Evolutionary conservation across 2,888 invertebrate genomes (phyloP).

Genomic region (Microctonus hyperodae): DNA sequence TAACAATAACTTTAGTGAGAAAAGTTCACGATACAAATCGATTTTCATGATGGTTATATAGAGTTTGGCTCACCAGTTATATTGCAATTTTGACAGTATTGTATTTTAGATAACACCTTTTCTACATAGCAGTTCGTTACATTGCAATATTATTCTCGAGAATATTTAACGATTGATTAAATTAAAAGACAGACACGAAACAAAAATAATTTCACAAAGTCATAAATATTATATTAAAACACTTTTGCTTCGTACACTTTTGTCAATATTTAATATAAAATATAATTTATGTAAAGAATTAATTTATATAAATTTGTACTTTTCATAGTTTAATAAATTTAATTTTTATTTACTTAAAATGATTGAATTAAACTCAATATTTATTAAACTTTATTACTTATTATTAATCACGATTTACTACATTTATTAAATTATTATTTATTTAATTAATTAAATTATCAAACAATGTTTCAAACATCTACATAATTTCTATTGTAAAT

Average conservation of each 20-base stretch:
- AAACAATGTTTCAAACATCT: no score
- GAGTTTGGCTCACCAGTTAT: background rate
- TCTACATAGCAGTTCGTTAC: background rate
- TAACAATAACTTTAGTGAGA: conserved; percentile 16
- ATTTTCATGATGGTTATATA: background rate
- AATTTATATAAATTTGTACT: background rate
- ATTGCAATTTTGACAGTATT: background rate
- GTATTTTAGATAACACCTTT: background rate
- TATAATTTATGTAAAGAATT: no score
- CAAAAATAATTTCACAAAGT: no score
- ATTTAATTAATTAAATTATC: no score
- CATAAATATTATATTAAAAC: background rate
- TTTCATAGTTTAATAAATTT: background rate
- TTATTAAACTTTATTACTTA: no score
- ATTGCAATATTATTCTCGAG: background rate
- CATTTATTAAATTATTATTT: no score
- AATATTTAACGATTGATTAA: background rate
- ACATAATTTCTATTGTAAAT: no score
- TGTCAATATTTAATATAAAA: no score
- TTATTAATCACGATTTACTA: no score
- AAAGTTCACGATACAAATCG: conserved; percentile 6
- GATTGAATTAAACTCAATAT: background rate
- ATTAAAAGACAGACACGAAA: no score
- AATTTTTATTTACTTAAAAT: background rate
- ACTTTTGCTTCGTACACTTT: no score